Conservation (phyloP, 2,888 invertebrate species). For the Vesta saturnalis region DNA sequence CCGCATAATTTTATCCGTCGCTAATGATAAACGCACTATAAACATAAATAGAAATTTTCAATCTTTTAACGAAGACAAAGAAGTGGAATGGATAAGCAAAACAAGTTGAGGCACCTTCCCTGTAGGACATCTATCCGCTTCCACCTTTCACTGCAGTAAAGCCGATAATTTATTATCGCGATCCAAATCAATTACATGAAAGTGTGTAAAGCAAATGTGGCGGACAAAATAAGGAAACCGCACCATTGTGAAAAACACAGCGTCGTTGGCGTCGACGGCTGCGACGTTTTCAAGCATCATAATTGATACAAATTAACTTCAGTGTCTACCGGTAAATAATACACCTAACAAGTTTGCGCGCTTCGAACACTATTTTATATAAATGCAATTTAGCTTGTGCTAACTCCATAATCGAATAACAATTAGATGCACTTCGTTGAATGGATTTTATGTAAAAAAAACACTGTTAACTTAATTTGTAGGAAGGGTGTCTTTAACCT, state of each 20-base stretch:
- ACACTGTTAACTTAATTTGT: conserved; percentile 46
- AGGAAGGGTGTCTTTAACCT: conserved; percentile 22
- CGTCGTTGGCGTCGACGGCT: conserved; percentile 15
- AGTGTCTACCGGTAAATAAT: conserved; percentile 57
- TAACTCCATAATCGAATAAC: conserved; percentile 55
- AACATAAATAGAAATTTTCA: conserved; percentile 26
- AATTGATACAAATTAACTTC: conserved; percentile 61
- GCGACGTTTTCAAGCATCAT: conserved; percentile 41
- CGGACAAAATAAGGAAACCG: conserved; percentile 41
- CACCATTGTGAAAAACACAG: conserved; percentile 34
- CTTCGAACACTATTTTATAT: conserved; percentile 50
- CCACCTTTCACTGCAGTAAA: conserved; percentile 34
- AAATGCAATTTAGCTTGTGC: conserved; percentile 51
- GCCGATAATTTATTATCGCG: conserved; percentile 34
- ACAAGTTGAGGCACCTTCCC: conserved; percentile 22
- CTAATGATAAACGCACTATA: not conserved
- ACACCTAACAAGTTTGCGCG: conserved; percentile 57
- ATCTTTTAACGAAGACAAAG: conserved; percentile 25
- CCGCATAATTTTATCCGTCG: no score
- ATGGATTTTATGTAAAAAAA: conserved; percentile 53
- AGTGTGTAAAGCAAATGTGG: conserved; percentile 39
- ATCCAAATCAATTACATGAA: conserved; percentile 41
- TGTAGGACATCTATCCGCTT: conserved; percentile 22
- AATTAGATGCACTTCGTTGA: conserved; percentile 57
- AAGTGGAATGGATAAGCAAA: conserved; percentile 16